Percentiles rank a stretch among this genome's conserved stretches.
Conservation (phyloP, 2,888 invertebrate genomes). For the Mimumesa dahlbomi region DNA sequence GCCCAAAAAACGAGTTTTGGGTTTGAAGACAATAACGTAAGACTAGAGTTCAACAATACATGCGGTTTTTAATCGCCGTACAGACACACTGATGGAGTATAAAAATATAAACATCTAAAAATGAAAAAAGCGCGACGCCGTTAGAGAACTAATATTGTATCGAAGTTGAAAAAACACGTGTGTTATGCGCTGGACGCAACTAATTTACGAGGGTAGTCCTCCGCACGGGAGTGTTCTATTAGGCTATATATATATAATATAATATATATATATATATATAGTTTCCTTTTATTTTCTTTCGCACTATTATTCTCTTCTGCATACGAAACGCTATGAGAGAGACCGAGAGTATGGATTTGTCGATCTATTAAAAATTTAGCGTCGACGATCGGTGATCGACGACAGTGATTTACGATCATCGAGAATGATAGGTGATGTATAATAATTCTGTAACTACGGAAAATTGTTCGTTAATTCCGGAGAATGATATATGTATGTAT, state of each 20-base stretch:
- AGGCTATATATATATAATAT: no score
- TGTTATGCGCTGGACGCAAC: constrained; percentile 29
- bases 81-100: constrained; percentile 73
- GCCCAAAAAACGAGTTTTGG: constrained; percentile 63
- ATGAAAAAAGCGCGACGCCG: constrained; percentile 66
- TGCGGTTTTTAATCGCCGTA: constrained; percentile 74
- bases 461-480: no score
- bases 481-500: no score
- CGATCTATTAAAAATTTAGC: constrained; percentile 50
- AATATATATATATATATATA: no score
- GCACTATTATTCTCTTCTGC: no score
- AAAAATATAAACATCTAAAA: constrained; percentile 79
- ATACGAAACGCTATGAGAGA: no score
- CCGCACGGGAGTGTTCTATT: constrained; percentile 2
- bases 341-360: constrained; percentile 6
- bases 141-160: constrained; percentile 65
- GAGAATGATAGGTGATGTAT: no score
- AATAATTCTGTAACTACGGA: no score
- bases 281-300: neutral
- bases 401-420: no score
- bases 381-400: neutral
- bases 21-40: constrained; percentile 73
- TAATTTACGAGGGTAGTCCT: constrained; percentile 19
- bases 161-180: constrained; percentile 39
- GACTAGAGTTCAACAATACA: constrained; percentile 80